Base-by-base conservation (phyloP, 2,797 vertebrate genomes). In the Peromyscus attwateri region DNA sequence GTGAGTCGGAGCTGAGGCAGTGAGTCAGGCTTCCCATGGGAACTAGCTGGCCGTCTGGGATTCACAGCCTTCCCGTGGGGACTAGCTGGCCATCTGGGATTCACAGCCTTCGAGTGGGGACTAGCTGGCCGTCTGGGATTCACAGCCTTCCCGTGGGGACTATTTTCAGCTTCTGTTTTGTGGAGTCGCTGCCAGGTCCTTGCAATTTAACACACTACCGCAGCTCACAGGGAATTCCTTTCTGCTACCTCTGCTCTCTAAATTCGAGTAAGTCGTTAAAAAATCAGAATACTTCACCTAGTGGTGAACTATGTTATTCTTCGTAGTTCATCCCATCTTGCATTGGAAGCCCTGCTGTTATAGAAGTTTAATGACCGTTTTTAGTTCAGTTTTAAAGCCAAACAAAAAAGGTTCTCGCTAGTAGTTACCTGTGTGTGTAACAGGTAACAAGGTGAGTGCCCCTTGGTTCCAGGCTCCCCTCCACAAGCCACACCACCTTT, bases 351-450 rank as follows among this genome's bases (percentile, higher is more conserved):
- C 64, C 10, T 34, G 49, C 43, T n/a, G 52, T 31, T 62, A 80
- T 25, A 64, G n/a, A 95, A 43, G 76, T 57, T 71, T 85, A 77
- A 92, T 31, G 49, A 43, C 23, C 70, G 43, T 66, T 94, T 66
- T 75, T 90, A 89, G n/a, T 49, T 87, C 68, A 14, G 25, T 93
- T 91, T 91, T 79, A 83, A 60, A 95, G 73, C 71, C 87, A 77
- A 14, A 73, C 80, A 21, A 87, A 90, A 16, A 89, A 21, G 12
- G 82, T 68, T 81, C 40, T 40, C 12, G 27, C 77, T 84, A 5
- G 49, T 40, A 13, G n/a, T 40, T 77, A 17, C 29, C 2, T 49
- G n/a, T 29, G 49, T 37, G 49, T 66, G 21, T 60, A 68, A 92
- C 62, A 77, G 77, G 49, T 43, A 75, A 49, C 4, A 57, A 76